Evolutionary conservation across 2,113 vertebrate genomes (phyloP), one percentile per base, ranked within the genome.

Genomic region (Rostratula benghalensis): DNA sequence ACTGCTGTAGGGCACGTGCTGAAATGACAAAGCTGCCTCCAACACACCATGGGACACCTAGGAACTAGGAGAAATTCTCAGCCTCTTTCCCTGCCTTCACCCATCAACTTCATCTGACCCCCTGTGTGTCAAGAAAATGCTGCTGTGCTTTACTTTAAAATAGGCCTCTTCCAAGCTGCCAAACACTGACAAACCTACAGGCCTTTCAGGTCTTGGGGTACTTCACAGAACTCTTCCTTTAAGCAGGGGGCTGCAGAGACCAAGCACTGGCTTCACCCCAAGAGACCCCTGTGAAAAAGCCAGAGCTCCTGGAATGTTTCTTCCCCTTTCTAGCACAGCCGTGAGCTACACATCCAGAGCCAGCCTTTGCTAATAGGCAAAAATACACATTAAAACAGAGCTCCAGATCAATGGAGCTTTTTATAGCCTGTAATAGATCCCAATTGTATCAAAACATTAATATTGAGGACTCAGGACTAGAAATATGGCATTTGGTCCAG

Each of bases 351-450:
- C 41, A 61, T 69, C 6, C 19, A n/a, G 50, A 94, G 83, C 31
- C 90, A 89, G 20, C 13, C 28, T 68, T 59, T 1, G 17, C 10
- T 28, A 70, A 78, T 2, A 71, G 18, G 50, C 60, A 90, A 53
- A 90, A 90, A 87, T 8, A 56, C 15, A 50, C 13, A 16, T 28
- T 87, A 78, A 78, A 94, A 78, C 54, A 78, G 25, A 94, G 56
- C 53, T 82, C 57, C 18, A 41, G 84, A 81, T 75, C 92, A 95
- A 64, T 18, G 33, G 56, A 88, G n/a, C 22, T 87, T 94, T 95
- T 90, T 50, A 89, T 23, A 53, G 8, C 51, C 15, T 79, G 60
- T 95, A 93, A 95, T 61, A 81, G 61, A 87, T 91, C 95, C 87
- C 84, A 82, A 68, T 57, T 76, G 84, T 65, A 93, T 28, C 4